Percentiles rank a stretch among this genome's conserved stretches.
Conservation (phyloP, 2,797 vertebrate species). For the Crypturellus tataupa region DNA sequence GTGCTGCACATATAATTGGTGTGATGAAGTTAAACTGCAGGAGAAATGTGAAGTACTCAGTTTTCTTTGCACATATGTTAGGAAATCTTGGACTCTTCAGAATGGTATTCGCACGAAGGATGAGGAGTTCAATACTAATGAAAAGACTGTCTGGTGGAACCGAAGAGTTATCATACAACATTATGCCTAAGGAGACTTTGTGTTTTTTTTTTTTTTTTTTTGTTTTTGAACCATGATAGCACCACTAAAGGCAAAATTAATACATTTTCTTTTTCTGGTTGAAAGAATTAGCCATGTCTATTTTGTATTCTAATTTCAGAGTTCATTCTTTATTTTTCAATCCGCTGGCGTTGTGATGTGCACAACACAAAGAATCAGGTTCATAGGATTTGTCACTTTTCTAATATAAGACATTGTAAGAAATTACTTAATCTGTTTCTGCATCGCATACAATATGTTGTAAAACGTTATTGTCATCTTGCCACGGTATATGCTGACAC, state of each 20-base stretch:
- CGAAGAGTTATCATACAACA: not conserved
- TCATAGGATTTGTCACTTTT: not conserved
- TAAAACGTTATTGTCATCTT: not conserved
- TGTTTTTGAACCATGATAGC: not conserved
- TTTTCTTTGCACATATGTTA: not conserved
- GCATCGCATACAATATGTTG: not conserved
- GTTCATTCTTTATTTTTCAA: not conserved
- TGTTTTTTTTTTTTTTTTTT: not conserved
- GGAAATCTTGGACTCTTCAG: not conserved
- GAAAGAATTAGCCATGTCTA: constrained; percentile 8
- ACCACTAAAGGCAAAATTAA: constrained; percentile 2
- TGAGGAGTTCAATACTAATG: not conserved
- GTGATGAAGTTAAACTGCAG: not conserved
- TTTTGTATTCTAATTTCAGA: not conserved
- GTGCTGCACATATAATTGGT: not conserved
- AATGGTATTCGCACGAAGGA: not conserved
- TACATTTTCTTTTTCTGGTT: not conserved
- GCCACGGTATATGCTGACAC: not conserved
- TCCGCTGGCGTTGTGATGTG: not conserved
- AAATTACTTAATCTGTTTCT: not conserved
- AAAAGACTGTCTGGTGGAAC: not conserved
- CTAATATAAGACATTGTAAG: not conserved
- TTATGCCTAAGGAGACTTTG: not conserved
- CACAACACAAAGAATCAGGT: not conserved
- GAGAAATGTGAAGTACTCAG: not conserved